Conservation (phyloP, 2,888 invertebrate species). For the Drosophila pseudotalamancana region DNA sequence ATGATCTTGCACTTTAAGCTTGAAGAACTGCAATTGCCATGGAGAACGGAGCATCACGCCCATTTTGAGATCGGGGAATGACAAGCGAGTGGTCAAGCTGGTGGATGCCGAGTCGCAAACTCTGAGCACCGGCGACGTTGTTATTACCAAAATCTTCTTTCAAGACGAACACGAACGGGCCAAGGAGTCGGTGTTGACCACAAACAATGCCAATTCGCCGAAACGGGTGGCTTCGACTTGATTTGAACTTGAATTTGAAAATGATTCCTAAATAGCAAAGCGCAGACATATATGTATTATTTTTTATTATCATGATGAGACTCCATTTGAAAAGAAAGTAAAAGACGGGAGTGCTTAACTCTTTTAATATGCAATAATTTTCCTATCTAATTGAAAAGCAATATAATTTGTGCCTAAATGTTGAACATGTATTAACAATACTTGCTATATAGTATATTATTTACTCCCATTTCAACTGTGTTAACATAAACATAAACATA, state of each 20-base stretch:
- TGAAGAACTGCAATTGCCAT: slow-evolving; percentile 82
- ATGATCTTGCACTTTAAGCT: slow-evolving; percentile 56
- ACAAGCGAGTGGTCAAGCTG: slow-evolving; percentile 73
- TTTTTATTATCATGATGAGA: slow-evolving; percentile 37
- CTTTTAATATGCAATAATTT: slow-evolving; percentile 69
- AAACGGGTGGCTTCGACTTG: slow-evolving; percentile 81
- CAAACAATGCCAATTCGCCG: slow-evolving; percentile 83
- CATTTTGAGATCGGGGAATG: slow-evolving; percentile 56
- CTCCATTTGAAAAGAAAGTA: slow-evolving; percentile 13
- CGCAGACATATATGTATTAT: slow-evolving; percentile 63
- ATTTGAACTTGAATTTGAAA: slow-evolving; percentile 37
- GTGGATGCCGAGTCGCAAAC: slow-evolving; percentile 90
- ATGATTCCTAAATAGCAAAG: slow-evolving; percentile 71
- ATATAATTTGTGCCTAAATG: slow-evolving; percentile 82
- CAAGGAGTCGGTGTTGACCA: slow-evolving; percentile 85
- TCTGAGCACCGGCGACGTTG: slow-evolving; percentile 95
- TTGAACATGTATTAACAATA: slow-evolving; percentile 79
- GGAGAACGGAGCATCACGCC: slow-evolving; percentile 79
- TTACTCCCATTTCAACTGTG: slow-evolving; percentile 44
- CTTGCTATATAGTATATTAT: slow-evolving; percentile 53
- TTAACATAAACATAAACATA: slow-evolving; percentile 34
- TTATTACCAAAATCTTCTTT: slow-evolving; percentile 92
- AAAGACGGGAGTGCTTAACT: slow-evolving; percentile 44
- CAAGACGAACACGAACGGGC: slow-evolving; percentile 86
- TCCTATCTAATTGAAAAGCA: slow-evolving; percentile 71